Evolutionary conservation across 2,797 vertebrate species (phyloP), one percentile per base, ranked within the genome.

Genomic region (Enteromius afrohamiltoni): DNA sequence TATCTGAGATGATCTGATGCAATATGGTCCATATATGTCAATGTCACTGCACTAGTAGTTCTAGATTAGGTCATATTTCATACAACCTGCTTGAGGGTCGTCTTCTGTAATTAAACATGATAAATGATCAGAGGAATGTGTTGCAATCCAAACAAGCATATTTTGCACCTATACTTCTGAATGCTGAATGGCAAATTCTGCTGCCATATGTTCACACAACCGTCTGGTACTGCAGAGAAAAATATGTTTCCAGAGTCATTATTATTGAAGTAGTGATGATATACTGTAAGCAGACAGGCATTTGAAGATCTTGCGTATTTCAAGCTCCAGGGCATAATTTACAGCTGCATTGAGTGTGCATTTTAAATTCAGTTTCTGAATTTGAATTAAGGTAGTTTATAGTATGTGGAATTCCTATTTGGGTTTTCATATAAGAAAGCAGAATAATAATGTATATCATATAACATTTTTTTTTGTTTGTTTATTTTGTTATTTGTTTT

Each of bases 81-180:
- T 68, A 2, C 55, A 37, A 65, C 65, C 76, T 88, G 86, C 89
- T 47, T 26, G 10, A 31, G 40, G 58, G 58, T 47, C 10, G 1
- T 89, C 86, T 91, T 88, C 69, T 83, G 19, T 75, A 85, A 26
- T 78, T 17, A 6, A 82, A 80, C 62, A 80, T 76, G 55, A 73
- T 77, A 80, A 82, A 47, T 16, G 23, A 75, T 37, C 37, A 42
- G 74, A 74, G 78, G 62, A 45, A 67, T 73, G 45, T 31, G 58
- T 55, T 62, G 31, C 3, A 21, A 14, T 53, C 21, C 49, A 65
- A 51, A 64, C 69, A 8, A 74, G 26, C 80, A 65, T 82, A 40
- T 82, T 82, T 82, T 77, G 34, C 62, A 68, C 21, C 17, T 67
- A 68, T 17, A 34, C 17, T 83, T 45, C 62, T 45, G 23, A 77